phyloP scores from a whole-genome alignment of 2,797 vertebrate species.

The Gallirallus australis region DNA sequence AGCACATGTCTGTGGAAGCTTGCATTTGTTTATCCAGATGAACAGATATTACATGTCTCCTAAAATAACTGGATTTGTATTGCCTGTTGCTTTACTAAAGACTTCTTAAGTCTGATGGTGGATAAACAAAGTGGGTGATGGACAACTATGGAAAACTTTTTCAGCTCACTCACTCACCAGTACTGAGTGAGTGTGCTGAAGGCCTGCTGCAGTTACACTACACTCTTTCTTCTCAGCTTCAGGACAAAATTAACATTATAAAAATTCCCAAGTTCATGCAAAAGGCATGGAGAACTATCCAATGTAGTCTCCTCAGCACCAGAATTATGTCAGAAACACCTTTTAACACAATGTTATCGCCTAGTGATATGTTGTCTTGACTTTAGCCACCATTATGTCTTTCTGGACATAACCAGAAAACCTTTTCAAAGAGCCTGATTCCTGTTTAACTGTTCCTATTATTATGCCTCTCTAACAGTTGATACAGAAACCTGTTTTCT shows the following conservation, averaged over 20 bases:
- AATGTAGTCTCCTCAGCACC: not conserved
- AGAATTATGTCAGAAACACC: not conserved
- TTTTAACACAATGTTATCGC: not conserved
- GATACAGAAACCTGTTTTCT: not conserved
- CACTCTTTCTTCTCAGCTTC: not conserved
- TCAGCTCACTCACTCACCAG: not conserved
- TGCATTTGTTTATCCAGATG: not conserved
- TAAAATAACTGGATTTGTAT: not conserved
- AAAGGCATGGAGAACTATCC: not conserved
- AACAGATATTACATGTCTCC: not conserved
- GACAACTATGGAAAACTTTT: not conserved
- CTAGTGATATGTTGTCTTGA: not conserved
- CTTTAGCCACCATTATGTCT: not conserved
- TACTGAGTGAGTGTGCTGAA: not conserved
- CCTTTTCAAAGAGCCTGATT: not conserved
- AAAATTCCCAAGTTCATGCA: not conserved
- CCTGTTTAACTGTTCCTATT: not conserved
- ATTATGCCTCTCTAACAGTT: not conserved
- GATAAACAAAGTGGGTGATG: not conserved
- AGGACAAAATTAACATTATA: not conserved
- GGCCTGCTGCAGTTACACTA: not conserved
- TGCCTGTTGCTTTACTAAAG: not conserved
- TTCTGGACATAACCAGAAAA: not conserved
- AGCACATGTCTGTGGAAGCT: not conserved
- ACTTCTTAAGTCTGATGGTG: not conserved